Evolutionary conservation across 2,113 vertebrate genomes (phyloP), one percentile per base, ranked within the genome.

Genomic region (Festucalex cinctus): DNA sequence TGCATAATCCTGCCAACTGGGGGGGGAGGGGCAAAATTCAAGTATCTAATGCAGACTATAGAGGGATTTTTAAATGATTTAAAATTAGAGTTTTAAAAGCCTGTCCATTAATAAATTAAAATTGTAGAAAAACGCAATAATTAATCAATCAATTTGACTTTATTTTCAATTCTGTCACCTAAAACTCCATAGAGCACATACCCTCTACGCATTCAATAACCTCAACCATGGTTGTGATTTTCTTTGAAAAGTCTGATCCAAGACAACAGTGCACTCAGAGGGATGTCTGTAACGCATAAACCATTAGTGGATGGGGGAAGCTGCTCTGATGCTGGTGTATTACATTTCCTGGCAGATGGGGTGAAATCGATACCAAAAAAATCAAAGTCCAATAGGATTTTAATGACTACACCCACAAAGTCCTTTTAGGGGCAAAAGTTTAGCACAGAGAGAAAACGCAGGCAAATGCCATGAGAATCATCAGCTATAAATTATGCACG

Each of bases 361-460:
- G 63, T 49, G 48, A 74, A 80, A 84, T 85, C 80, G 73, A 86
- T 84, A 71, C 56, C 51, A 75, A 66, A 61, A 72, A 35, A 46
- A 80, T 61, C 48, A 72, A 62, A 65, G 51, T 70, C 58, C 53
- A 24, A 51, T 19, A 37, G 48, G 58, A 67, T 32, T 79, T 72
- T 68, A 69, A 73, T 51, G 68, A 56, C 64, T 59, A 53, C 0
- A 13, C 66, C 53, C 0, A 9, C 14, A 16, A 43, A 62, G 83
- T 54, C 72, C 36, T 72, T 46, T 24, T 63, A 17, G 60, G 48
- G 65, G n/a, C 36, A 71, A 66, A 71, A 22, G 48, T 9, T 51
- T 10, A 51, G 3, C 3, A 13, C 41, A 58, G 62, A 41, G 35
- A 8, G 7, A 36, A 16, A 6, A 58, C 14, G 28, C 56, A 58